Evolutionary conservation across 2,888 invertebrate species (phyloP), one percentile per base, ranked within the genome.

Genomic region (Ophioninae sp.): DNA sequence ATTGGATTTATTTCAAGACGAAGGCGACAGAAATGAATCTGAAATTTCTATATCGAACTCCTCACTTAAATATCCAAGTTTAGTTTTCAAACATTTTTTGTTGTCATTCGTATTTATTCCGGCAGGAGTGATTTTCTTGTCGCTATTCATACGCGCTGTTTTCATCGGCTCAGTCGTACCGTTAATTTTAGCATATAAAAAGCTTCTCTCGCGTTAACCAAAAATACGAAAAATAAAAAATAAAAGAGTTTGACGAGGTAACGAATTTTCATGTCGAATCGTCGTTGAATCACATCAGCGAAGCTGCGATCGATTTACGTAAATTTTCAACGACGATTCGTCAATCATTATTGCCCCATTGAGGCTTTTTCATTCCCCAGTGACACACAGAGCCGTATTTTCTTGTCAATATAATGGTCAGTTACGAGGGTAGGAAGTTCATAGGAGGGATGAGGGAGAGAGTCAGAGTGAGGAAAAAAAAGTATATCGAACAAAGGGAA

Each of bases 361-460:
- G 37, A 17, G 37, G 50, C 41, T 20, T 17, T 17, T 79, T 79
- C 68, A 76, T 83, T 73, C 65, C 77, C 83, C 76, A 81, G 83
- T 83, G 83, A 83, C 83, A 83, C 80, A 83, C 75, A 81, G 70
- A 70, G 50, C 37, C 59, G n/a, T 37, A 73, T 73, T 79, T 67
- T 61, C 79, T 67, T 39, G 69, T 78, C 69, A 37, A 56, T 78
- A 56, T 64, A 78, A 78, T 70, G 78, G 57, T 78, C 70, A 64
- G 70, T 78, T 39, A n/a, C 37, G 44, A 50, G 23, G 67, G 62
- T 61, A 41, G 72, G 56, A 50, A 20, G 56, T 37, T n/a, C 21
- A 13, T 59, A 13, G 23, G 56, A 41, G 41, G 1, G 10, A 61
- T 13, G 30, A 70, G 56, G 68, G 30, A 81, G 56, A 75, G 44